Evolutionary conservation across 2,888 invertebrate genomes (phyloP), one percentile per base, ranked within the genome.

Genomic region (Neria commutata): DNA sequence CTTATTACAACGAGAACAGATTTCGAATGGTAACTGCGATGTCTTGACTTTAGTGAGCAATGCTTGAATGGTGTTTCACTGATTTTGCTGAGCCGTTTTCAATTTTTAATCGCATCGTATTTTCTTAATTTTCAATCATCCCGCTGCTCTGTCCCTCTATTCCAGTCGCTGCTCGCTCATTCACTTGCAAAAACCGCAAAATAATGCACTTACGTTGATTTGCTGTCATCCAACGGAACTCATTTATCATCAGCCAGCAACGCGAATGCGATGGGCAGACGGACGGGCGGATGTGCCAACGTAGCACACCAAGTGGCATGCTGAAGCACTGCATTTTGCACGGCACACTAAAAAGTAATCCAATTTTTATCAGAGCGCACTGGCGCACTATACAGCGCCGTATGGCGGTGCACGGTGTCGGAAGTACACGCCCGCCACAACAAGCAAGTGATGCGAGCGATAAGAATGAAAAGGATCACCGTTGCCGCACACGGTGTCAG

Each of bases 291-390:
- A 57, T 58, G 8, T 34, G 60, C 40, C 52, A 60, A 29, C 37
- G 52, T 51, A 42, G 57, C 62, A 49, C 56, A 58, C 46, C 58
- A 58, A 62, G 56, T 56, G 62, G 54, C 54, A 54, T 49, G 66
- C 59, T 58, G 60, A 56, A 29, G 58, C n/a, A 37, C 6, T 54
- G 47, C 56, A 49, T 58, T 62, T 40, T 57, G 56, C 60, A 58
- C 55, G 59, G 48, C 53, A 49, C 58, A 58, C 71, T 70, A 75
- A 72, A 73, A 76, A 76, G 76, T 77, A 77, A 77, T 77, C 76
- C 76, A 77, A 77, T 77, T 77, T 77, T 77, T 77, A 77, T 76
- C 74, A 76, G 74, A 75, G 71, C 75, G 76, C 76, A 76, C 75
- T 76, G 76, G 73, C 71, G 75, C 75, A 76, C 72, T 71, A 73